Percentiles rank a stretch among this genome's conserved stretches.
phyloP scores from a whole-genome alignment of 2,888 invertebrate species.

The Caenorhabditis plicata region DNA sequence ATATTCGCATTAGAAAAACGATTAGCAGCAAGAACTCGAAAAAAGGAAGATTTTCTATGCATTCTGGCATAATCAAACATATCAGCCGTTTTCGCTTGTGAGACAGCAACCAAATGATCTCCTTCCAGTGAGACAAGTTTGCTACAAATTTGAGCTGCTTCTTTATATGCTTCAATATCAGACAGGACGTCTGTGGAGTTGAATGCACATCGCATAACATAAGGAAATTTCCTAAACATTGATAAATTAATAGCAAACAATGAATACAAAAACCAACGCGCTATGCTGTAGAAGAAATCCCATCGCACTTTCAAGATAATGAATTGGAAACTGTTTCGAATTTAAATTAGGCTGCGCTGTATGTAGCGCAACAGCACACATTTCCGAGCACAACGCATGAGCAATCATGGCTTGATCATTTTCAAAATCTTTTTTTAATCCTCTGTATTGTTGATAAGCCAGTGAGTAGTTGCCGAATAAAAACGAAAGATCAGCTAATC shows the following conservation, averaged over 20 bases:
- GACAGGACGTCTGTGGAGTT: conserved; percentile 70
- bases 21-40: conserved; percentile 88
- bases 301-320: conserved; percentile 88
- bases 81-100: conserved; percentile 72
- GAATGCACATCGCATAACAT: conserved; percentile 31
- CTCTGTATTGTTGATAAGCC: conserved; percentile 80
- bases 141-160: conserved; percentile 74
- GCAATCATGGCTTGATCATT: conserved; percentile 95
- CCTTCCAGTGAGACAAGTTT: conserved; percentile 73
- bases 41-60: conserved; percentile 70
- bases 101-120: conserved; percentile 78
- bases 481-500: conserved; percentile 91
- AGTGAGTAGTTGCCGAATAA: conserved; percentile 73
- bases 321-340: conserved; percentile 70
- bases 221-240: conserved; percentile 10
- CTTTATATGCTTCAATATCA: conserved; percentile 78
- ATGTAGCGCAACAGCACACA: conserved; percentile 53
- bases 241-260: not conserved
- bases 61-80: conserved; percentile 86
- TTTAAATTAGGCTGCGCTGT: conserved; percentile 73
- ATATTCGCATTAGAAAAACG: conserved; percentile 68
- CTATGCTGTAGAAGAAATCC: conserved; percentile 10
- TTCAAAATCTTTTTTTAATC: conserved; percentile 89
- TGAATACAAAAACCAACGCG: conserved; percentile 10
- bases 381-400: conserved; percentile 79